A percentile compares a stretch with the other conserved stretches of the same genome.
phyloP scores from a whole-genome alignment of 1,140 invertebrate genomes.

The Conus betulinus region DNA sequence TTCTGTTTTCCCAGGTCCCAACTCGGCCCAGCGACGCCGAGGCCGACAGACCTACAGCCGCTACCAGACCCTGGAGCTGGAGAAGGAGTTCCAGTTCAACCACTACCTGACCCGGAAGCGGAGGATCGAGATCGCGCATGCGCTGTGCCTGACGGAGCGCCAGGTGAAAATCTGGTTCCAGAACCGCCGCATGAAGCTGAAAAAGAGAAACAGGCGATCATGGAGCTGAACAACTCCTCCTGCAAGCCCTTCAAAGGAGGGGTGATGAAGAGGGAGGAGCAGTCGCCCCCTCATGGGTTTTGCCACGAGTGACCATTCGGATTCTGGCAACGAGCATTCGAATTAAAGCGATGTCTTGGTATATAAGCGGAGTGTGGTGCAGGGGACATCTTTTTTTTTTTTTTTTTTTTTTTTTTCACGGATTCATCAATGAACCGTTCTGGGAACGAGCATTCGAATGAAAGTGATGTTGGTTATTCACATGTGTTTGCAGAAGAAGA shows the following conservation, averaged over 20 bases:
- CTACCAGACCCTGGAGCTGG: conserved; percentile 1
- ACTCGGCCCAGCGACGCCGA: neutral
- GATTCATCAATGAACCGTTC: no score
- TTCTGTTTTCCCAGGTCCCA: neutral
- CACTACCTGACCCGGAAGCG: neutral
- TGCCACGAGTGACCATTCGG: neutral
- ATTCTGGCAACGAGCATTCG: neutral
- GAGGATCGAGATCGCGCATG: conserved; percentile 6
- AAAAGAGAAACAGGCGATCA: neutral
- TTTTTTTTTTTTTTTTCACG: no score
- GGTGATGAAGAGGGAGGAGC: neutral
- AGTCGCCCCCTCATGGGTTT: neutral
- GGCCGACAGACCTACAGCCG: neutral
- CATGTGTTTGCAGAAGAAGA: no score
- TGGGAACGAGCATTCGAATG: no score
- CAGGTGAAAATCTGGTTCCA: conserved; percentile 4
- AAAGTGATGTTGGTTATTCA: no score
- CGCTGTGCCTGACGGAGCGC: conserved; percentile 3
- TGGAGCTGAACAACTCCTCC: neutral
- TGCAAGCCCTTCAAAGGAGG: neutral
- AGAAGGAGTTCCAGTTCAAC: conserved; percentile 10
- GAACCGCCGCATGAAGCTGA: neutral
- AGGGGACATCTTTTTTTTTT: no score
- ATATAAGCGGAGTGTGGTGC: neutral
- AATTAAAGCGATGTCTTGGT: neutral